Base-by-base conservation (phyloP, 1,140 invertebrate genomes). In the Nasonia longicornis region DNA sequence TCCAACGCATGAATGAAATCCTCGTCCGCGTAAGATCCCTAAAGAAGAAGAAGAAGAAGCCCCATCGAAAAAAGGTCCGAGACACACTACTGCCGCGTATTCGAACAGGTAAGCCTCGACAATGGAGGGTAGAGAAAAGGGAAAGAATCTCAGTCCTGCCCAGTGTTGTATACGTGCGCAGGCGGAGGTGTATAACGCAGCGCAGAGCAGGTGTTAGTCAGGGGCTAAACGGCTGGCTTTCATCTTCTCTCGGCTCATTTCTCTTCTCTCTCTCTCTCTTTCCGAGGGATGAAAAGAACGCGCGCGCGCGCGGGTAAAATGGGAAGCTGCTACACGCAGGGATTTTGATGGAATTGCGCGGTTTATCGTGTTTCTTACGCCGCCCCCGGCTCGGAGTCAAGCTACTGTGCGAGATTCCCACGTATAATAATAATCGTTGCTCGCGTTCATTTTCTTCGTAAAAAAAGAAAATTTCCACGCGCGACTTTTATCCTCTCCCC, bases 171-270 rank as follows among this genome's bases (percentile, higher is more conserved):
- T 16, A 12, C 16, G 29, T n/a, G 38, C 38, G 64, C 14, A 12
- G 20, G 73, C 14, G 67, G 42, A 22, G 6, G 67, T 70, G 4
- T 35, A 35, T 35, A 35, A 26, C 26, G 31, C 31, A 35, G 31
- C 4, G 4, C 1, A 35, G 58, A 83, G 82, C 84, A 86, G 85
- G 85, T 86, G 85, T 83, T 85, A 74, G 83, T 81, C 77, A 81
- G 67, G 78, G 78, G 77, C 26, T 76, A 79, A 82, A 82, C 77
- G 48, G 29, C 35, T 26, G 66, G 64, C 72, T 70, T 69, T 74
- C 77, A 79, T 79, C 77, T 78, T 63, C 35, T 70, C 35, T 71
- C 38, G 26, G 64, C 63, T 80, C 38, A 78, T 81, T 84, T 81
- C 77, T 75, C 69, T 64, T 64, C 38, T 42, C 38, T 42, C 10